A percentile compares a stretch with the other conserved stretches of the same genome.
phyloP scores from a whole-genome alignment of 2,113 vertebrate genomes.

The Galeopterus variegatus region DNA sequence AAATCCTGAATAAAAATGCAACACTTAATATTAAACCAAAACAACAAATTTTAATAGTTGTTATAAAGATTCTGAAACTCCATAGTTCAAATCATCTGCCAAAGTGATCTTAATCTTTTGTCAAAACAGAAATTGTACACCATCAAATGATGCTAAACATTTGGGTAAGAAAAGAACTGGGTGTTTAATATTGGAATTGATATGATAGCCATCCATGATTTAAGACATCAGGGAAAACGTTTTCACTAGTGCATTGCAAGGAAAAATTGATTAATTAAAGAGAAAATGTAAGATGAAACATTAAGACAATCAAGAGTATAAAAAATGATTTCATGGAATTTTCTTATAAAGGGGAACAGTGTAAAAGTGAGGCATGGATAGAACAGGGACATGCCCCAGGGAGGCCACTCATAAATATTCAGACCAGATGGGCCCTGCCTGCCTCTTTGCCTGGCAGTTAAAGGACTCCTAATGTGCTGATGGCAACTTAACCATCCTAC shows the following conservation, averaged over 20 bases:
- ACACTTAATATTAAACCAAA: neutral
- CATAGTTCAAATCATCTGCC: neutral
- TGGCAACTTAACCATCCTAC: no score
- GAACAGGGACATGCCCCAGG: no score
- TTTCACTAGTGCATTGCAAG: neutral
- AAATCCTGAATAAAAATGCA: neutral
- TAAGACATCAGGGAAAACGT: neutral
- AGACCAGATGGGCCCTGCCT: no score
- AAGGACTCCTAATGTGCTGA: no score
- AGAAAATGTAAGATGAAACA: neutral
- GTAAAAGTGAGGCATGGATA: neutral
- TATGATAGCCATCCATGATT: neutral
- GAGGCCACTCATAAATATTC: no score
- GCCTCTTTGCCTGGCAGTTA: no score
- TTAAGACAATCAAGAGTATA: neutral
- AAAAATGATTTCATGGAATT: neutral
- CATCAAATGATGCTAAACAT: neutral
- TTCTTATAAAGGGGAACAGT: neutral
- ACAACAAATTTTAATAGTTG: neutral
- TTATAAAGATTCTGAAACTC: neutral
- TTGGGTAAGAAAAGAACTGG: neutral
- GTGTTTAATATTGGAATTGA: constrained; percentile 3
- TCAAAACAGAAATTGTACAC: neutral
- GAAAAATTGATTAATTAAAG: neutral
- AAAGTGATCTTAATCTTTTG: neutral